A percentile compares a stretch with the other conserved stretches of the same genome.
Evolutionary conservation across 2,888 invertebrate species (phyloP).

Genomic region (Leptinotarsa haldemani): DNA sequence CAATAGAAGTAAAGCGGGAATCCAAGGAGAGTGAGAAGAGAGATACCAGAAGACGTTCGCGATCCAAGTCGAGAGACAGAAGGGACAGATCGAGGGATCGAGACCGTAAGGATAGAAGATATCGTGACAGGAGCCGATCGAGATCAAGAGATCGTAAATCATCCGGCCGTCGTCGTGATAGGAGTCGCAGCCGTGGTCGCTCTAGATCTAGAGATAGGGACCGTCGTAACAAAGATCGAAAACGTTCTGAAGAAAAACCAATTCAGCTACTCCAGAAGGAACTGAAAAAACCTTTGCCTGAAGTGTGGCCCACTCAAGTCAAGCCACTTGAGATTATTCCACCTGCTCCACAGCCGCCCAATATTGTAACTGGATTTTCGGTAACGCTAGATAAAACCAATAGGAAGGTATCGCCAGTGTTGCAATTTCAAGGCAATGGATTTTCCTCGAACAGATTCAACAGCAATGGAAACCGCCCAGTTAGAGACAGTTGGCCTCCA

Average conservation of each 20-base stretch:
- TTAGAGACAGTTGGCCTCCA: constrained; percentile 33
- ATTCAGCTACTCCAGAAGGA: constrained; percentile 24
- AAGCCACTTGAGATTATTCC: constrained; percentile 31
- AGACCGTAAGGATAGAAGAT: constrained; percentile 60
- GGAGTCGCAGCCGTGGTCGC: constrained; percentile 70
- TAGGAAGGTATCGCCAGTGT: constrained; percentile 65
- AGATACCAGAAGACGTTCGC: constrained; percentile 64
- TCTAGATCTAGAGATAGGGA: constrained; percentile 69
- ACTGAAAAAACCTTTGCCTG: constrained; percentile 42
- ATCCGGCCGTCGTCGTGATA: constrained; percentile 71
- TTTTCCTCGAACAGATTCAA: constrained; percentile 37
- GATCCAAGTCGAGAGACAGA: constrained; percentile 62
- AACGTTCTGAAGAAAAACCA: constrained; percentile 49
- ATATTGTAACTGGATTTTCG: constrained; percentile 43
- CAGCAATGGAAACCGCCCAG: constrained; percentile 20
- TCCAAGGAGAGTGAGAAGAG: constrained; percentile 54
- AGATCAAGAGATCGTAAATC: constrained; percentile 65
- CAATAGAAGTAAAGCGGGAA: constrained; percentile 62
- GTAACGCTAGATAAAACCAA: constrained; percentile 66
- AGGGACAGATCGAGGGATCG: constrained; percentile 57
- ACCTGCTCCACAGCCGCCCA: constrained; percentile 44
- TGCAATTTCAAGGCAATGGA: constrained; percentile 59
- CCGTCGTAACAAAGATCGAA: constrained; percentile 47
- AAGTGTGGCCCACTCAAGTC: constrained; percentile 49
- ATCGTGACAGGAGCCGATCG: constrained; percentile 64